Evolutionary conservation across 2,888 invertebrate species (phyloP).

Genomic region (Orthonychiurus folsomi): DNA sequence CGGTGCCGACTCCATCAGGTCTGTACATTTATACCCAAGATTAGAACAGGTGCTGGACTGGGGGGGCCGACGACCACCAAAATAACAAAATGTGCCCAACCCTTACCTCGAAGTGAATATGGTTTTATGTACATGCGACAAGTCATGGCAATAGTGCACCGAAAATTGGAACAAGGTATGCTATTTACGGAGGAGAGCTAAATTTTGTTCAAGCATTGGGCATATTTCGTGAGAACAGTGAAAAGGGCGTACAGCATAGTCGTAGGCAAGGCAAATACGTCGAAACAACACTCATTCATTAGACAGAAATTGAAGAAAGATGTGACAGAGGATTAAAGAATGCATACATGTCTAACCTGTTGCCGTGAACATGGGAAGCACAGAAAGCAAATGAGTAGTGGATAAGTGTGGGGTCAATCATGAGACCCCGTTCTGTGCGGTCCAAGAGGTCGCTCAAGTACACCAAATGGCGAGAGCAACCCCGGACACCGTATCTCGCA

Average conservation of each 20-base stretch:
- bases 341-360: conserved; percentile 60
- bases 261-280: conserved; percentile 18
- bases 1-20: conserved; percentile 97
- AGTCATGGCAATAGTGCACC: background rate
- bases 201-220: conserved; percentile 9
- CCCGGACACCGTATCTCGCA: conserved; percentile 91
- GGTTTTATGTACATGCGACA: background rate
- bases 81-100: conserved; percentile 13
- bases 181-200: background rate
- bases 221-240: conserved; percentile 10
- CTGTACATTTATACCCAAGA: conserved; percentile 48
- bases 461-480: conserved; percentile 92
- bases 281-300: conserved; percentile 25
- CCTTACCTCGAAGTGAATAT: background rate
- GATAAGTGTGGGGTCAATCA: conserved; percentile 96
- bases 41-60: background rate
- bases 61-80: too few relatives aligned
- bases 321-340: conserved; percentile 13
- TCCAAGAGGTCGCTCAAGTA: conserved; percentile 92
- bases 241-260: conserved; percentile 15
- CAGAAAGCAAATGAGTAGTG: conserved; percentile 99
- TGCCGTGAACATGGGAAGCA: conserved; percentile 98
- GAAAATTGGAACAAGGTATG: background rate
- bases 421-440: conserved; percentile 82
- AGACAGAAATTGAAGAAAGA: conserved; percentile 16